phyloP scores from a whole-genome alignment of 2,797 vertebrate genomes.

The Tinamus major region DNA sequence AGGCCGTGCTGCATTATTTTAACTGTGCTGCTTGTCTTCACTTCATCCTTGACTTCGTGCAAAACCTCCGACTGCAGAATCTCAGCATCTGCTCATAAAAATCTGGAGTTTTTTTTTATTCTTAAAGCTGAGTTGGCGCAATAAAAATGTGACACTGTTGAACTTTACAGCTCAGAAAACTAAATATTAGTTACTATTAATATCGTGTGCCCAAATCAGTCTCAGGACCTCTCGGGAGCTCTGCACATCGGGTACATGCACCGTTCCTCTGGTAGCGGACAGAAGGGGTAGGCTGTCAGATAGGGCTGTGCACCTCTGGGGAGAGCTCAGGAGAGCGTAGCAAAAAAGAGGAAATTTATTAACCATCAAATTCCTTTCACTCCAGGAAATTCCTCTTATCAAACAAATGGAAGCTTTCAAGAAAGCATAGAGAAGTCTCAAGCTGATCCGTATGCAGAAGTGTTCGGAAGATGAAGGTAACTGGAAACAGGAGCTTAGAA shows the following conservation, averaged over 20 bases:
- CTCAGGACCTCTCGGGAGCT: background rate
- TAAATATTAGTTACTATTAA: background rate
- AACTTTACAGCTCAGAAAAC: background rate
- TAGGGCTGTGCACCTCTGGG: conserved; percentile 11
- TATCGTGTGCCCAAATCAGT: background rate
- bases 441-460: background rate
- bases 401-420: background rate
- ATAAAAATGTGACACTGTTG: background rate
- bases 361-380: background rate
- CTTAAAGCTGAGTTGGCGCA: background rate
- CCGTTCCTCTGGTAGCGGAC: background rate
- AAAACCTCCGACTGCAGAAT: background rate
- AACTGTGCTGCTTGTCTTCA: background rate
- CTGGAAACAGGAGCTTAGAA: background rate
- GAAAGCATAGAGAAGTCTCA: background rate
- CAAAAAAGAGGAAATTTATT: background rate
- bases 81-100: background rate
- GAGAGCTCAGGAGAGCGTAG: background rate
- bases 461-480: background rate
- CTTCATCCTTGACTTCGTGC: fast-evolving
- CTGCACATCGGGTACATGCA: conserved; percentile 35
- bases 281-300: background rate
- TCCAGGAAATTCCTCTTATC: background rate
- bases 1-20: background rate
- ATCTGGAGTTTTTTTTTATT: background rate